Base-by-base conservation (phyloP, 2,888 invertebrate species). In the Sesia apiformis region DNA sequence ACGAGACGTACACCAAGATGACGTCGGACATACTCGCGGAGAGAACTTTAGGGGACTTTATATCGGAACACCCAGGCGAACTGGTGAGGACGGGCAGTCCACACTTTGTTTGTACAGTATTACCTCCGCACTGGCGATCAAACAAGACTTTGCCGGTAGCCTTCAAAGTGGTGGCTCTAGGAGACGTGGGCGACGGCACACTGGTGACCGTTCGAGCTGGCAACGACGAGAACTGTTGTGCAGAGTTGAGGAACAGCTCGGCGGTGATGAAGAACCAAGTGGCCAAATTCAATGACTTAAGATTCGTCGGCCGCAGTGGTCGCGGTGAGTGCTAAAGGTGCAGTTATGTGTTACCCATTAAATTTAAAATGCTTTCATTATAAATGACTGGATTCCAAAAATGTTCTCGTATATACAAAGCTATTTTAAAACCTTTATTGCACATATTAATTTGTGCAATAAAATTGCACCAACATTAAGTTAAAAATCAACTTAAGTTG, bases 191-290 rank as follows among this genome's bases (percentile, higher is more conserved):
- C 66, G 98, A 99, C 78, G 98, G 98, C 1, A 99, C 99, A 42
- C 91, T 97, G 86, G 98, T 99, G 63, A 97, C 97, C 5, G 96
- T 99, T 46, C 90, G 96, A 49, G 99, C 98, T 23, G 99, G 99
- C 38, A 99, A 99, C 86, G 99, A 99, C 74, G 99, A 99, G 87
- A 99, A 98, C 89, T 97, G 94, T 81, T 97, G 97, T 78, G 98
- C 97, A 49, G 99, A 99, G 82, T 85, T 98, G 67, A 89, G 98
- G 73, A 99, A 99, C 88, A 95, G 95, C 68, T 96, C 97, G 53
- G 97, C 99, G 41, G 94, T 98, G 73, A 97, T 99, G 96, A 98
- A 98, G 91, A 98, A 98, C 84, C 97, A 98, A 82, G 97, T 99
- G 69, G 99, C 99, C 66, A 98, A 98, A 90, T 99, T 99, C 90